Percentiles rank a stretch among this genome's conserved stretches.
Evolutionary conservation across 2,888 invertebrate species (phyloP).

Genomic region (Xanthostigma xanthostigma): DNA sequence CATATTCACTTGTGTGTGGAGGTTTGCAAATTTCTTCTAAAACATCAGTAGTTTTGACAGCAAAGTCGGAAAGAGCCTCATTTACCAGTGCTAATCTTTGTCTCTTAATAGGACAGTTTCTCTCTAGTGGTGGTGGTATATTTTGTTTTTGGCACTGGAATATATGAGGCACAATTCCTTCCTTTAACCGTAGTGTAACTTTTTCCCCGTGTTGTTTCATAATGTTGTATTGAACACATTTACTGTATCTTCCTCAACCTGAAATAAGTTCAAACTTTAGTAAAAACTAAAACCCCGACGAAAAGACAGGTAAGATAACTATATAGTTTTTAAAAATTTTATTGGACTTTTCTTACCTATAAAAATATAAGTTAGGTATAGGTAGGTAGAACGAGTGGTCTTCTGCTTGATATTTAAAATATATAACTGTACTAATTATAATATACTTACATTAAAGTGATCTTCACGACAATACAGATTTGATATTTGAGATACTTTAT

Average conservation of each 20-base stretch:
- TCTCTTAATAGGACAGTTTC: neutral
- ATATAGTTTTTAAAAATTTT: too few species aligned
- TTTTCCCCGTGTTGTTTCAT: neutral
- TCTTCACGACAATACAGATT: too few species aligned
- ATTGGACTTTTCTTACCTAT: too few species aligned
- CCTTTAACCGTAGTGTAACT: neutral
- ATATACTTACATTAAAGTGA: too few species aligned
- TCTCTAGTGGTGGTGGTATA: neutral
- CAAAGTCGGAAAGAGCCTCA: neutral
- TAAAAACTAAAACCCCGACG: too few species aligned
- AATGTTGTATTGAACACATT: neutral
- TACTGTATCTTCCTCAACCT: neutral
- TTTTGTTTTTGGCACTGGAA: neutral
- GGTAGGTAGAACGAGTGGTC: slow-evolving; percentile 6
- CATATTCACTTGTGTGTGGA: too few species aligned
- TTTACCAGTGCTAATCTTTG: neutral
- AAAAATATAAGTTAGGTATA: too few species aligned
- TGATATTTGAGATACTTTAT: slow-evolving; percentile 1
- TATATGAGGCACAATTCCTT: neutral
- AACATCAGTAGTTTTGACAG: neutral
- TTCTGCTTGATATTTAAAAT: too few species aligned
- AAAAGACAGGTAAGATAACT: too few species aligned
- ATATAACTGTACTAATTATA: too few species aligned
- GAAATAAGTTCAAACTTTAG: neutral
- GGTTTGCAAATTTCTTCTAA: too few species aligned